A percentile compares a stretch with the other conserved stretches of the same genome.
Evolutionary conservation across 2,888 invertebrate species (phyloP).

Genomic region (Nyleta sp.): DNA sequence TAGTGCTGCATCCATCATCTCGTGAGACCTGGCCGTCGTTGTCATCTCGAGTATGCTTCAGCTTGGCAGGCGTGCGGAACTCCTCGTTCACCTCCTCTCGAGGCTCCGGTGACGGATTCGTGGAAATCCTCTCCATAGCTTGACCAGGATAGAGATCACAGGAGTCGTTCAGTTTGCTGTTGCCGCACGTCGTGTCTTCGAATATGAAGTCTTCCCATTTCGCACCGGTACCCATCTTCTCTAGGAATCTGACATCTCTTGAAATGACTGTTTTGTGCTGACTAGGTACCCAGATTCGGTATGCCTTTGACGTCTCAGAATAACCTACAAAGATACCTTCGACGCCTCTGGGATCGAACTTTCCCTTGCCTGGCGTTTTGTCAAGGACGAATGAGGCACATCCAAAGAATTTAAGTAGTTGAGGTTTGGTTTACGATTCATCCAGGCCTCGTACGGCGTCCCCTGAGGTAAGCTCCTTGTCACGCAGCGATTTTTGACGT

Average conservation of each 20-base stretch:
- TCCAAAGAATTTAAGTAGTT: background rate
- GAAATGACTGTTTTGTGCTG: slow-evolving; percentile 38
- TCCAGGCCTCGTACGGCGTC: slow-evolving; percentile 10
- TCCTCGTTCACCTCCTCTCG: background rate
- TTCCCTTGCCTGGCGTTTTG: slow-evolving; percentile 44
- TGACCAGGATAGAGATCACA: background rate
- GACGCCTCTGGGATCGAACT: slow-evolving; percentile 55
- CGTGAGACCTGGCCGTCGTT: background rate
- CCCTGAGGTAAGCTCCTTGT: background rate
- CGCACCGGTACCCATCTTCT: background rate
- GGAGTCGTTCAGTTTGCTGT: background rate
- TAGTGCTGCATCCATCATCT: background rate
- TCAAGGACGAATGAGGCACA: slow-evolving; percentile 5
- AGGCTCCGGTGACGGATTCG: background rate
- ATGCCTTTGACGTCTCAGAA: slow-evolving; percentile 57
- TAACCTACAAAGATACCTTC: slow-evolving; percentile 59
- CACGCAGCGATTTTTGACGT: background rate
- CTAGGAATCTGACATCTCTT: slow-evolving; percentile 53
- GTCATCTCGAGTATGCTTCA: background rate
- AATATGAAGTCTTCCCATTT: slow-evolving; percentile 8
- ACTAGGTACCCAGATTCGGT: slow-evolving; percentile 51
- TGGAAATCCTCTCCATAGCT: background rate
- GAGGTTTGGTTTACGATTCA: background rate
- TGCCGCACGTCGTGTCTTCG: slow-evolving; percentile 5
- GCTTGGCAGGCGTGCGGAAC: background rate